These are phyloP conservation scores for Rosalia funebris DNA, from an alignment of 2,888 invertebrate genomes.

Conservation along the genomic window DNA sequence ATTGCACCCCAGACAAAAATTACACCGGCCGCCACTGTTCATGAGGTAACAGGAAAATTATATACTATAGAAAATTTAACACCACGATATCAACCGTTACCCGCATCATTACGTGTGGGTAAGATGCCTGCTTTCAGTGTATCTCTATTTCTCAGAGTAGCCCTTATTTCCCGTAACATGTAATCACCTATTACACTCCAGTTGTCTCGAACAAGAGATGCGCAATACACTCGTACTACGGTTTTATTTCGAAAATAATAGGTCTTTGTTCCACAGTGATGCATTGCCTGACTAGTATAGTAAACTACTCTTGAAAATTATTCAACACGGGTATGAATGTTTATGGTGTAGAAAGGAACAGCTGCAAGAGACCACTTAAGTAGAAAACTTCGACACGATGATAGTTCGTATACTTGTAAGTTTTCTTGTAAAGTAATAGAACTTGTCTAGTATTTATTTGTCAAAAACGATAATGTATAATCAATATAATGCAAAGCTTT, in stretches of 20 bases:
- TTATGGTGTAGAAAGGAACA: not conserved
- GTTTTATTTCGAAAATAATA: not conserved
- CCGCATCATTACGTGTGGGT: too few relatives aligned
- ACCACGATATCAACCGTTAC: too few relatives aligned
- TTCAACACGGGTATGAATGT: not conserved
- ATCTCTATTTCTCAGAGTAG: not conserved
- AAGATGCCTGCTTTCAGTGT: too few relatives aligned
- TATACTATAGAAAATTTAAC: too few relatives aligned
- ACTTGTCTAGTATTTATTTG: not conserved
- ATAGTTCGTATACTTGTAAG: not conserved
- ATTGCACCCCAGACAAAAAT: too few relatives aligned
- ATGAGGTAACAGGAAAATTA: too few relatives aligned
- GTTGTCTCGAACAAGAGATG: not conserved
- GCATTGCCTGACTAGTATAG: too few relatives aligned
- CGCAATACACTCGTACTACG: not conserved
- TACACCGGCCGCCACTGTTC: too few relatives aligned
- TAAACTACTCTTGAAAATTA: not conserved
- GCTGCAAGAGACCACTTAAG: slow-evolving; percentile 8
- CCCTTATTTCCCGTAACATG: not conserved
- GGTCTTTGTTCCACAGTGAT: not conserved
- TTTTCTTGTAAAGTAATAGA: not conserved
- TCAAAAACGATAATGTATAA: too few relatives aligned
- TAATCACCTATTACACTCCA: not conserved
- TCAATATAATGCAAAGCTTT: too few relatives aligned
- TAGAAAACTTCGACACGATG: not conserved